Evolutionary conservation across 2,888 invertebrate genomes (phyloP), one percentile per base, ranked within the genome.

Genomic region (Calliopum simillimum): DNA sequence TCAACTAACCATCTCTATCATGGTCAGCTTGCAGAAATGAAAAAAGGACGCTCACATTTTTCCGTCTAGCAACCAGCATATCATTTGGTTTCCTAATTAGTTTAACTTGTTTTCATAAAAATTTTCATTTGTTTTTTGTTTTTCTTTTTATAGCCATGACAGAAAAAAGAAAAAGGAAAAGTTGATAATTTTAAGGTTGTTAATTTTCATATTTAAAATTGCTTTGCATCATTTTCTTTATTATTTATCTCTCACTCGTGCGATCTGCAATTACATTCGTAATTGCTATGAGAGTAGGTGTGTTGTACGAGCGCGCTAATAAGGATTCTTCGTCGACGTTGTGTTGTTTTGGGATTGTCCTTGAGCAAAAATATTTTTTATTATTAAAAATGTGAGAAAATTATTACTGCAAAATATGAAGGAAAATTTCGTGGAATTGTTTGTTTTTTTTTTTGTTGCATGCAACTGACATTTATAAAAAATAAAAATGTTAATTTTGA

Each of bases 31-130:
- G 49, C n/a, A 6, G 14, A 5, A 0, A 2, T 49, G 2, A 16
- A 14, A 14, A 49, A 49, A 49, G 49, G 0, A 16, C 1, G 2
- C 16, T 11, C n/a, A 16, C 12, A 6, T 16, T 49, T 49, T 49
- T 14, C 16, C 49, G n/a, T n/a, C n/a, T n/a, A 8, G 33, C n/a
- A 12, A 49, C n/a, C 55, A 23, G 55, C 23, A 56, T 56, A 56
- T 56, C 25, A 23, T 56, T 56, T 23, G 21, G 21, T 56, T 14
- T n/a, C 13, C 55, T 56, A 56, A 56, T 56, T 56, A 56, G 55
- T 25, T 56, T 56, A 23, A 25, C 23, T 56, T 21, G 19, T 16
- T 33, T 33, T 33, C 33, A 33, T 33, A 33, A 33, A 33, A 33
- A 33, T 8, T 33, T 33, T 33, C 2, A 33, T 8, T 6, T 33